Conservation (phyloP, 1,140 invertebrate species). For the Drosophila repleta region DNA sequence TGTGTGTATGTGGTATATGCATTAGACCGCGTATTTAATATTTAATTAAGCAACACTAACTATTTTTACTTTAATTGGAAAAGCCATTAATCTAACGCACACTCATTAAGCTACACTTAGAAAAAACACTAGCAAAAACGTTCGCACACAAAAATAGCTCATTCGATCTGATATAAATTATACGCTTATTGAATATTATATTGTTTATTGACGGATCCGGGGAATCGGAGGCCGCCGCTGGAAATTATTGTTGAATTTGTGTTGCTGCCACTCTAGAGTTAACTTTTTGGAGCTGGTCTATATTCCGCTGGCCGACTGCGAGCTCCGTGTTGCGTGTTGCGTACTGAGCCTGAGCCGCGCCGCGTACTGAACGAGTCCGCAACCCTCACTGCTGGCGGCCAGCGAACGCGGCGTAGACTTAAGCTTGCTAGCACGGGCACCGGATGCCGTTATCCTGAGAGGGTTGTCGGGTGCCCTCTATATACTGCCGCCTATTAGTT, state of each 20-base stretch:
- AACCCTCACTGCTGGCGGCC: slow-evolving; percentile 67
- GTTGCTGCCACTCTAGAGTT: slow-evolving; percentile 10
- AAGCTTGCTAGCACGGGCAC: slow-evolving; percentile 24
- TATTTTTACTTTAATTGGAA: slow-evolving; percentile 52
- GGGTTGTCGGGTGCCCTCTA: slow-evolving; percentile 54
- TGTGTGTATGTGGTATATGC: slow-evolving; percentile 17
- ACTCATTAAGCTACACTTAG: slow-evolving; percentile 37
- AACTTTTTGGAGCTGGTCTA: slow-evolving; percentile 11
- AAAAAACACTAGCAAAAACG: slow-evolving; percentile 38
- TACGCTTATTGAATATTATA: slow-evolving; percentile 11
- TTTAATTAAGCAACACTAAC: slow-evolving; percentile 67
- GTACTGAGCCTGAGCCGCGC: slow-evolving; percentile 50
- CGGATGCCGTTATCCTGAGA: slow-evolving; percentile 14
- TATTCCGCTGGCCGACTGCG: slow-evolving; percentile 21
- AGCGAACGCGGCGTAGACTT: slow-evolving; percentile 28
- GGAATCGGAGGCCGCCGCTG: slow-evolving; percentile 13
- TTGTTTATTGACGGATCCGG: slow-evolving; percentile 7
- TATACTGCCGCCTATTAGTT: not conserved
- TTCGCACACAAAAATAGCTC: slow-evolving; percentile 32
- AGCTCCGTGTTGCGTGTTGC: slow-evolving; percentile 3
- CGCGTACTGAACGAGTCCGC: slow-evolving; percentile 69
- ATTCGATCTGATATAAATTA: slow-evolving; percentile 44
- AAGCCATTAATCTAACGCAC: slow-evolving; percentile 37
- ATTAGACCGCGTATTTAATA: slow-evolving; percentile 24
- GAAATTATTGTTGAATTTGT: slow-evolving; percentile 20